Percentiles rank a stretch among this genome's conserved stretches.
phyloP scores from a whole-genome alignment of 2,888 invertebrate species.

The Aporophyla lueneburgensis region DNA sequence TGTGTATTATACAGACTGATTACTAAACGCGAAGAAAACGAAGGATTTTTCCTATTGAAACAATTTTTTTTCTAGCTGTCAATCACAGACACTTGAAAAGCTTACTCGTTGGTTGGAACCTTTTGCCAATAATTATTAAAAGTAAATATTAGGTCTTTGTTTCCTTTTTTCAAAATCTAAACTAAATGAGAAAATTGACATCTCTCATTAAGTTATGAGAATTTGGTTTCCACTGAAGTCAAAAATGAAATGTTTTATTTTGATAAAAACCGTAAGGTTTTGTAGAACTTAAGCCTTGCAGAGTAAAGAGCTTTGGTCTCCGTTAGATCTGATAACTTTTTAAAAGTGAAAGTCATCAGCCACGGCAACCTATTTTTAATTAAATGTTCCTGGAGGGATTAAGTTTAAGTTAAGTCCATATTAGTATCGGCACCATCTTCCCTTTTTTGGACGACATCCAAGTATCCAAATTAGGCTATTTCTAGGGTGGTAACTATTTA shows the following conservation, averaged over 20 bases:
- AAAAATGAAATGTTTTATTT: too few species aligned
- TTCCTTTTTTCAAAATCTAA: background rate
- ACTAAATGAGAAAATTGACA: background rate
- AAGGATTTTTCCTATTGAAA: background rate
- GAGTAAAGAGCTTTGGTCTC: background rate
- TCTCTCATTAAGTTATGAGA: background rate
- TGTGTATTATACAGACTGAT: background rate
- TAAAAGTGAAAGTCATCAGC: background rate
- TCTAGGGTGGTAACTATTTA: background rate
- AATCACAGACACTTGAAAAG: background rate
- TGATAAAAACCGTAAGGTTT: too few species aligned
- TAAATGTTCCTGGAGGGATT: background rate
- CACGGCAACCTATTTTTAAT: background rate
- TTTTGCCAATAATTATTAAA: background rate
- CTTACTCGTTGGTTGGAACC: background rate
- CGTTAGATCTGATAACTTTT: background rate
- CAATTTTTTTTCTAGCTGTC: background rate
- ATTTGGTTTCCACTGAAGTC: too few species aligned
- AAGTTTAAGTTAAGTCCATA: too few species aligned
- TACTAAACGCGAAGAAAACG: background rate
- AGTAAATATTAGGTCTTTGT: background rate
- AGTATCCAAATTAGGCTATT: background rate
- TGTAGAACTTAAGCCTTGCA: too few species aligned
- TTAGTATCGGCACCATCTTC: background rate
- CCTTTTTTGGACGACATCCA: background rate